Base-by-base conservation (phyloP, 2,113 vertebrate genomes). In the Calyptomena viridis region DNA sequence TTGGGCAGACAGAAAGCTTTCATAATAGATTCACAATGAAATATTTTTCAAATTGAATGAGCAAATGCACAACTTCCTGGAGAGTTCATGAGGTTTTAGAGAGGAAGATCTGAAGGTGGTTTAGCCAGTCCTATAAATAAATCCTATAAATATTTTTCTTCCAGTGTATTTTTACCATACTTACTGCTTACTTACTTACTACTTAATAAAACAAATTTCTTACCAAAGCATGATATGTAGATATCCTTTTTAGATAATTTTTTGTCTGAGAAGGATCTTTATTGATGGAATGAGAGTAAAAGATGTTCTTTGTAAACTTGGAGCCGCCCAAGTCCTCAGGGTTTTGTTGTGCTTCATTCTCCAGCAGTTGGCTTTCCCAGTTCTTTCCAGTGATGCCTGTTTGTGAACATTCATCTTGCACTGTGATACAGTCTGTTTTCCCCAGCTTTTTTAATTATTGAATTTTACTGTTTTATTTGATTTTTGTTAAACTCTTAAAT, bases 141-240 rank as follows among this genome's bases (percentile, higher is more conserved):
- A n/a, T n/a, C n/a, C n/a, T n/a, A n/a, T n/a, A n/a, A 8, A 10
- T 75, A 27, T 90, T 96, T 92, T 95, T 91, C 49, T 92, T 93
- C 63, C 93, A 96, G 80, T 93, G 49, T 82, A 39, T 82, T 93
- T 85, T 94, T 94, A 71, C 87, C 13, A 33, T 94, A 56, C 79
- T 90, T 84, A 75, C 74, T 94, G 53, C 35, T 86, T n/a, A n/a
- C n/a, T n/a, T n/a, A n/a, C n/a, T n/a, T n/a, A n/a, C n/a, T n/a
- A n/a, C n/a, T n/a, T n/a, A n/a, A 15, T 96, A 96, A 97, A 88
- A 64, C 39, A 94, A 94, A 94, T 96, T 96, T 76, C 87, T 95
- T 95, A 89, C 13, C 23, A 37, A 93, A 94, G 72, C 83, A 50
- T 87, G 95, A 90, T 93, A 84, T 88, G 66, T 72, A 76, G 84